Evolutionary conservation across 2,797 vertebrate species (phyloP).

Genomic region (Danio albolineatus): DNA sequence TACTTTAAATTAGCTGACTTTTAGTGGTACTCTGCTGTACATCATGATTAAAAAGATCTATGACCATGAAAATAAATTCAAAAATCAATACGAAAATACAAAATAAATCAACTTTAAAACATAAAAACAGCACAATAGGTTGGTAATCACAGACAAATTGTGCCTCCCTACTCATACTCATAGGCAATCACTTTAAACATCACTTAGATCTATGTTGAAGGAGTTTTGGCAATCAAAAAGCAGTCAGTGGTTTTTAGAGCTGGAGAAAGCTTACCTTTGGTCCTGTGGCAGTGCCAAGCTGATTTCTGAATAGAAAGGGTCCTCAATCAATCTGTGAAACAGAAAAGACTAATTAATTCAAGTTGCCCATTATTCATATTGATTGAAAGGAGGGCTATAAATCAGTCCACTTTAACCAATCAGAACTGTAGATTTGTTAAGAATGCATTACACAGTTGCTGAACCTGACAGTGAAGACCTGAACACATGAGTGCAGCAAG

Average conservation of each 20-base stretch:
- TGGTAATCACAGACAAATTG: not conserved
- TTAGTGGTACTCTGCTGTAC: no score
- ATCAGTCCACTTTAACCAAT: slow-evolving; percentile 35
- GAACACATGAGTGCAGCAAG: not conserved
- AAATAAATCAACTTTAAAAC: no score
- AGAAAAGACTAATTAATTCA: slow-evolving; percentile 45
- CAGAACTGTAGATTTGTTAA: slow-evolving; percentile 22
- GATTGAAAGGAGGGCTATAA: not conserved
- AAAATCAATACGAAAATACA: no score
- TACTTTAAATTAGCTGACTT: no score
- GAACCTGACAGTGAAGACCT: not conserved
- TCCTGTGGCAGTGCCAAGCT: slow-evolving; percentile 57
- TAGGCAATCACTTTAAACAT: not conserved
- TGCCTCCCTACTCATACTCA: not conserved
- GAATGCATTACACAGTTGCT: not conserved
- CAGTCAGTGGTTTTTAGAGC: slow-evolving; percentile 4
- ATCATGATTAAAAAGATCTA: no score
- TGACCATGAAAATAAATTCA: no score
- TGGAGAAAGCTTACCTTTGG: slow-evolving; percentile 58
- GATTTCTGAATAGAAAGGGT: slow-evolving; percentile 44
- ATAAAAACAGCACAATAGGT: no score
- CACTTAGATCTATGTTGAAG: not conserved
- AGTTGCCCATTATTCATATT: slow-evolving; percentile 34
- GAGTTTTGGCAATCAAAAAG: not conserved
- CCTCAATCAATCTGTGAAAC: slow-evolving; percentile 55